Conservation (phyloP, 2,113 vertebrate species). For the Alexandromys fortis region DNA sequence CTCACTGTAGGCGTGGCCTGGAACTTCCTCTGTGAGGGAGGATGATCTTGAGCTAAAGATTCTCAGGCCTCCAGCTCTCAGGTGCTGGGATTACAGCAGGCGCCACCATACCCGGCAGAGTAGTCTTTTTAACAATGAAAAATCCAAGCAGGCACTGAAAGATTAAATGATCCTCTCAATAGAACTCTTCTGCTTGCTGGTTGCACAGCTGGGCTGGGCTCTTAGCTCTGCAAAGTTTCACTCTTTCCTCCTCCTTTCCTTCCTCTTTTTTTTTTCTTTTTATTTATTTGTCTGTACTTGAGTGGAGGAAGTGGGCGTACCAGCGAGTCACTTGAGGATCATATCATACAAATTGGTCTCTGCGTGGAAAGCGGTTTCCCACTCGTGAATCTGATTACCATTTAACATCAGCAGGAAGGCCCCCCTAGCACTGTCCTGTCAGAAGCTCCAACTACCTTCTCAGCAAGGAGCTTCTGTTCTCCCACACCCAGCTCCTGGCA, state of each 20-base stretch:
- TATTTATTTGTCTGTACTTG: not conserved
- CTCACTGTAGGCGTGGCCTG: not conserved
- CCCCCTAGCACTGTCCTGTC: not conserved
- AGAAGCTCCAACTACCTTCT: not conserved
- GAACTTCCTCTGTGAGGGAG: not conserved
- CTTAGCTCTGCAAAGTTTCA: slow-evolving; percentile 3
- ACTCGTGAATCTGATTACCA: slow-evolving; percentile 47
- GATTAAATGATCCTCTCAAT: slow-evolving; percentile 56
- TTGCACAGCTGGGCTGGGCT: not conserved
- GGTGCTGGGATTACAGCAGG: not conserved
- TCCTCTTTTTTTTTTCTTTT: not conserved
- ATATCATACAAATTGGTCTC: slow-evolving; percentile 41
- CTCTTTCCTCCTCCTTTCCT: not conserved
- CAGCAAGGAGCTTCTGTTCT: not conserved
- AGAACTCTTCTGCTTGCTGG: not conserved
- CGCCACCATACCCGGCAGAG: not conserved
- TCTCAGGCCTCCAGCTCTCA: not conserved
- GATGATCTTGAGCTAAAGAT: not conserved
- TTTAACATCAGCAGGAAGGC: not conserved
- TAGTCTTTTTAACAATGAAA: slow-evolving; percentile 49
- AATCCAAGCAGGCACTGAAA: slow-evolving; percentile 17
- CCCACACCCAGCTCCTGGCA: not conserved
- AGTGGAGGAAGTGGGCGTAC: not conserved
- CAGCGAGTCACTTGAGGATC: slow-evolving; percentile 36
- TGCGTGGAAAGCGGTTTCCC: slow-evolving; percentile 19